Conservation (phyloP, 2,113 vertebrate genomes). For the Lucifuga dentata region DNA sequence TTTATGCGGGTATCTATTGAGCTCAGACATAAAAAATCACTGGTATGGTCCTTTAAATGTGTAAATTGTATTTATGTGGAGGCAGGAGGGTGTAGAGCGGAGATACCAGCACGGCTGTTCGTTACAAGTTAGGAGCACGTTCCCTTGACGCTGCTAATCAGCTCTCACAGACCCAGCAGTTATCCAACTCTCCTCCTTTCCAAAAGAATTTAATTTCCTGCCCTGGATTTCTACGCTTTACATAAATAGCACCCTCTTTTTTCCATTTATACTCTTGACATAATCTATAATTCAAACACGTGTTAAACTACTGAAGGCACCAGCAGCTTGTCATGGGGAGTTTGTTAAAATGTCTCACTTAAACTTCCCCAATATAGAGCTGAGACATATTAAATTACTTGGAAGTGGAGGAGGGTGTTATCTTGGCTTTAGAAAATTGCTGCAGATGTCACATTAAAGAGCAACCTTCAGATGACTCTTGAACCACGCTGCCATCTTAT, state of each 20-base stretch:
- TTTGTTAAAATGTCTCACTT: conserved; percentile 72
- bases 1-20: too few species aligned
- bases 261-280: conserved; percentile 71
- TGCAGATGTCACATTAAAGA: conserved; percentile 40
- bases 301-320: conserved; percentile 57
- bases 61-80: not conserved
- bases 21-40: too few species aligned
- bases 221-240: conserved; percentile 75
- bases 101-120: conserved; percentile 33
- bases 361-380: conserved; percentile 48
- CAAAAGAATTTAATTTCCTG: conserved; percentile 79
- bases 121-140: conserved; percentile 27
- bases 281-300: conserved; percentile 77
- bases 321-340: conserved; percentile 60
- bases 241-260: conserved; percentile 68
- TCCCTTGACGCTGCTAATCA: conserved; percentile 63
- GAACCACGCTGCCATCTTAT: conserved; percentile 58
- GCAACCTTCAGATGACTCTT: conserved; percentile 13
- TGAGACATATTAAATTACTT: conserved; percentile 60
- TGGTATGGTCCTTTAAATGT: conserved; percentile 7
- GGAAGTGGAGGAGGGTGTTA: conserved; percentile 53
- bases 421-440: conserved; percentile 60
- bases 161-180: conserved; percentile 49
- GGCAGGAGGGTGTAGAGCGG: not conserved
- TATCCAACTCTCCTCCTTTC: conserved; percentile 59